Percentiles rank a stretch among this genome's conserved stretches.
Conservation (phyloP, 2,113 vertebrate species). For the Perca flavescens region DNA sequence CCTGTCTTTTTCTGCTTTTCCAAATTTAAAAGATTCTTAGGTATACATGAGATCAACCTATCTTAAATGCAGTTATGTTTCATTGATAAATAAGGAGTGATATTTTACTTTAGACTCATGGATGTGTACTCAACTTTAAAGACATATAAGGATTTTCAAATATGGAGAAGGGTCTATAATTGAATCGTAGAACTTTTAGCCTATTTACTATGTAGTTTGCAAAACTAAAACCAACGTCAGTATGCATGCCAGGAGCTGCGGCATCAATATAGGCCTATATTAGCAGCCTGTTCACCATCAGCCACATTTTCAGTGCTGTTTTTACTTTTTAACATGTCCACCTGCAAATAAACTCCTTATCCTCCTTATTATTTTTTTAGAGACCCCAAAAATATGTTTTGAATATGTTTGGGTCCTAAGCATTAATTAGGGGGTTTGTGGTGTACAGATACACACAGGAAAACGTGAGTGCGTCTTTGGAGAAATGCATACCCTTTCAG, state of each 20-base stretch:
- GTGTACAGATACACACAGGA: not conserved
- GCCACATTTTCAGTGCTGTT: not conserved
- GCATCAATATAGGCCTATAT: not conserved
- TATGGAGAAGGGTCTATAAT: not conserved
- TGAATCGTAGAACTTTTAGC: not conserved
- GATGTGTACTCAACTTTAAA: not conserved
- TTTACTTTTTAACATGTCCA: not conserved
- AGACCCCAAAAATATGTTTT: not conserved
- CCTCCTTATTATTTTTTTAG: no score
- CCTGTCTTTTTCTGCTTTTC: not conserved
- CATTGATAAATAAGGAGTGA: not conserved
- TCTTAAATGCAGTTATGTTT: no score
- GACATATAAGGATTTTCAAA: not conserved
- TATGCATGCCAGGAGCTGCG: not conserved
- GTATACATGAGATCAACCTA: not conserved
- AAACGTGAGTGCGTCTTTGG: not conserved
- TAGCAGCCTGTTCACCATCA: not conserved
- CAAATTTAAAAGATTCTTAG: slow-evolving; percentile 1
- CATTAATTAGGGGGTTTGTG: not conserved
- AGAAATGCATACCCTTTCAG: slow-evolving; percentile 19
- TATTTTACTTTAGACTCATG: not conserved
- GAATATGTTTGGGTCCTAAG: not conserved
- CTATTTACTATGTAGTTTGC: not conserved
- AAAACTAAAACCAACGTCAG: not conserved
- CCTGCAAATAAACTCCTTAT: not conserved